phyloP scores from a whole-genome alignment of 1,140 invertebrate species.

The Drosophila equinoxialis region DNA sequence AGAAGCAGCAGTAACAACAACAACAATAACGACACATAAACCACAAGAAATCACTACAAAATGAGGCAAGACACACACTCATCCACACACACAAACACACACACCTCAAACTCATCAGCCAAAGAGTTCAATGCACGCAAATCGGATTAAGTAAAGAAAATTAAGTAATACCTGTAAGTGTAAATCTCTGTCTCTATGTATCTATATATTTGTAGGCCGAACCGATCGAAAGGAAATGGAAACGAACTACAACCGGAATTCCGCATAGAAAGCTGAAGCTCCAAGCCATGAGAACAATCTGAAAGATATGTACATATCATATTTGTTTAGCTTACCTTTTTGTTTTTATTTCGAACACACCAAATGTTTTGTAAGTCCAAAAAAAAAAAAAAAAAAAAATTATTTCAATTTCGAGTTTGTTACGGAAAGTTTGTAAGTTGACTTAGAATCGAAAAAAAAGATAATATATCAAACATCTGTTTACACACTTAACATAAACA shows the following conservation, averaged over 20 bases:
- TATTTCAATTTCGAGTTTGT: background rate
- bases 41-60: conserved; percentile 57
- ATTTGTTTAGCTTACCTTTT: conserved; percentile 29
- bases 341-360: conserved; percentile 8
- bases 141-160: conserved; percentile 77
- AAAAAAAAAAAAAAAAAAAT: conserved; percentile 49
- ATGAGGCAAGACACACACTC: conserved; percentile 40
- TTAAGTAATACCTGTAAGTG: conserved; percentile 67
- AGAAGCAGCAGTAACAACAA: conserved; percentile 35
- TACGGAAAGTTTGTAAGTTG: background rate
- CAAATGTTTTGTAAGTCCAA: too few species aligned
- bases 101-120: conserved; percentile 41
- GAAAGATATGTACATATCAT: background rate
- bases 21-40: conserved; percentile 41
- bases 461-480: background rate
- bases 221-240: conserved; percentile 24
- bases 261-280: background rate
- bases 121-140: conserved; percentile 78
- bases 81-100: conserved; percentile 24
- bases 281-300: background rate
- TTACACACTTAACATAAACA: conserved; percentile 9
- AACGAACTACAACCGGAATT: conserved; percentile 5
- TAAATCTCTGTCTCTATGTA: conserved; percentile 16
- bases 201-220: conserved; percentile 6
- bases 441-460: background rate